Evolutionary conservation across 2,797 vertebrate genomes (phyloP).

Genomic region (Cirrhinus mrigala): DNA sequence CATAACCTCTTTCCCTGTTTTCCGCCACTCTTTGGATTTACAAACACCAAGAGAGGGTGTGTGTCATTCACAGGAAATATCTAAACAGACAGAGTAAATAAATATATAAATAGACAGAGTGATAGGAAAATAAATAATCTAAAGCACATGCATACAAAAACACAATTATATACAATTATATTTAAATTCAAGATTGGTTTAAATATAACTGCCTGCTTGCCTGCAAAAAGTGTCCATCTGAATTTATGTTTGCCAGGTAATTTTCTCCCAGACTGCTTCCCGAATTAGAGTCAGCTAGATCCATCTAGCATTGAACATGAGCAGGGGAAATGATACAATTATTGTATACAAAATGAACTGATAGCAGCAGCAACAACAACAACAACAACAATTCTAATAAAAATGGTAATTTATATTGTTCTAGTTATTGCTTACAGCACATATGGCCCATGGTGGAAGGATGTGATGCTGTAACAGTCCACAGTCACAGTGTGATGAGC

Average conservation of each 20-base stretch:
- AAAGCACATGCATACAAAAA: not conserved
- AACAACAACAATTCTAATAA: not conserved
- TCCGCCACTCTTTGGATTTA: slow-evolving; percentile 93
- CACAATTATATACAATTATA: not conserved
- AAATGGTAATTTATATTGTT: not conserved
- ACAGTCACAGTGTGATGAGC: slow-evolving; percentile 81
- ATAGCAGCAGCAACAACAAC: not conserved
- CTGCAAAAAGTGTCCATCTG: slow-evolving; percentile 79
- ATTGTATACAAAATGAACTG: not conserved
- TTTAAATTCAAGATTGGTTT: not conserved
- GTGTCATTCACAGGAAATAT: slow-evolving; percentile 80
- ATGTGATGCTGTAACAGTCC: slow-evolving; percentile 85
- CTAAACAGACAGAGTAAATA: slow-evolving; percentile 65
- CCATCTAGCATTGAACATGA: slow-evolving; percentile 61
- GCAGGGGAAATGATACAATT: not conserved
- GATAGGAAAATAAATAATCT: not conserved
- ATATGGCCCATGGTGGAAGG: slow-evolving; percentile 88
- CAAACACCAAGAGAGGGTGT: slow-evolving; percentile 90
- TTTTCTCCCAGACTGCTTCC: slow-evolving; percentile 63
- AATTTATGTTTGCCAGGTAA: slow-evolving; percentile 73
- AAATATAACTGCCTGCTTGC: slow-evolving; percentile 52
- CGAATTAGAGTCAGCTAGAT: not conserved
- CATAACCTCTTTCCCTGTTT: slow-evolving; percentile 88
- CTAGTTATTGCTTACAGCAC: slow-evolving; percentile 76
- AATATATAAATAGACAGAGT: not conserved